Base-by-base conservation (phyloP, 2,888 invertebrate species). In the Drosophila antonietae region DNA sequence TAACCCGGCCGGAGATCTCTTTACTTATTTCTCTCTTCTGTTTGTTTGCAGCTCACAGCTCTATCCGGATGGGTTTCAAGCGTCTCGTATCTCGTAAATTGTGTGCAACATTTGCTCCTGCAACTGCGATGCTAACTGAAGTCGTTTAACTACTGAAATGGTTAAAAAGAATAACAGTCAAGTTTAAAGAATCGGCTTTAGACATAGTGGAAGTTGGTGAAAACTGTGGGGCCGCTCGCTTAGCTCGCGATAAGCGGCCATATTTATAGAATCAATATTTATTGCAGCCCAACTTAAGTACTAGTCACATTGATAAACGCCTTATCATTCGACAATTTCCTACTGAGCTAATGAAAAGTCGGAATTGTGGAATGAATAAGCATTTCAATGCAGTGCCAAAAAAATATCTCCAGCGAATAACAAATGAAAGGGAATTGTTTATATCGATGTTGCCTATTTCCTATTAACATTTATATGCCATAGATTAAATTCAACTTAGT, bases 111-210 rank as follows among this genome's bases (percentile, higher is more conserved):
- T 75, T 75, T 58, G 61, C 43, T 63, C 35, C 39, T 53, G 55
- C 55, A 47, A 41, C 46, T 55, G 31, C 55, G 64, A 55, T 59
- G n/a, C 41, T 28, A 37, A 41, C 52, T 18, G 65, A 60, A 63
- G 72, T 75, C 53, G 64, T 57, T 59, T 52, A 41, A 47, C 18
- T 47, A 74, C 83, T 83, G 74, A 74, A 83, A 82, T 58, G 70
- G 75, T 51, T n/a, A 72, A 65, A 28, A 60, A 39, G 20, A 12
- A 18, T 23, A 39, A 23, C 23, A 65, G 31, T 18, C 35, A 41
- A 55, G 12, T 53, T 61, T 35, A 46, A 18, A 62, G 49, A 53
- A 23, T 28, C 14, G 47, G 49, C 9, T 15, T 33, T 33, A 20
- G 35, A 9, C 51, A 68, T 57, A 51, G 31, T 52, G 23, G n/a